phyloP scores from a whole-genome alignment of 2,888 invertebrate species.

The Drosophila atripex region DNA sequence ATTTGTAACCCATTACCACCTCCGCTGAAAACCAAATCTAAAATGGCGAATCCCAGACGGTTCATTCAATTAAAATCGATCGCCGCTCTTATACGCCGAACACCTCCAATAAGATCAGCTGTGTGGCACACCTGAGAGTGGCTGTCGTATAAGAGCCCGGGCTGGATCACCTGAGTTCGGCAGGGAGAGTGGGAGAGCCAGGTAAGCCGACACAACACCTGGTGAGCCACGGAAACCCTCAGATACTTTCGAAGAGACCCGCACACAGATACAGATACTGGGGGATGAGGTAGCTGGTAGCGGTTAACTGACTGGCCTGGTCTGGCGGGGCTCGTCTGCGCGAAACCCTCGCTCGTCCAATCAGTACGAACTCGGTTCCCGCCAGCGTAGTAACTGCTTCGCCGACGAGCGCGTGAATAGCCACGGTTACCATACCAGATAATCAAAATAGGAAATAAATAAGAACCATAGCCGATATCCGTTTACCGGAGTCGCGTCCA shows the following conservation, averaged over 20 bases:
- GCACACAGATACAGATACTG: conserved; percentile 19
- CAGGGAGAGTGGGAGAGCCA: conserved; percentile 17
- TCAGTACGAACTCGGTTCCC: conserved; percentile 84
- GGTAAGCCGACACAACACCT: conserved; percentile 23
- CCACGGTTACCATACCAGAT: neutral
- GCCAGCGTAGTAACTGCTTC: conserved; percentile 81
- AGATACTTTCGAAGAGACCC: conserved; percentile 13
- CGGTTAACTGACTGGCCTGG: conserved; percentile 57
- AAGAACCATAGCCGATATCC: neutral
- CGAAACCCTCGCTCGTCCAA: conserved; percentile 83
- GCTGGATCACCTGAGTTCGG: conserved; percentile 23
- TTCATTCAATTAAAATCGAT: conserved; percentile 28
- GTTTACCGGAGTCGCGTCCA: conserved; percentile 4
- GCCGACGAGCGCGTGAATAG: conserved; percentile 74
- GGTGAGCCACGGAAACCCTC: conserved; percentile 8
- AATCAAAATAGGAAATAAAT: neutral
- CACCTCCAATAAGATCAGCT: conserved; percentile 74
- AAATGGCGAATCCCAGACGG: conserved; percentile 71
- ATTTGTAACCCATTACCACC: conserved; percentile 16
- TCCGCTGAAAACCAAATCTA: conserved; percentile 54
- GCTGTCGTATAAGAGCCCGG: conserved; percentile 17
- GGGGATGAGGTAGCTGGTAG: conserved; percentile 15
- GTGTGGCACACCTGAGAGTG: conserved; percentile 44
- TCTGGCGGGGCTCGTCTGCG: conserved; percentile 81
- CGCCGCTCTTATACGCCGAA: conserved; percentile 49